Evolutionary conservation across 1,140 invertebrate genomes (phyloP), one percentile per base, ranked within the genome.

Genomic region (Aphaenogaster ashmeadi): DNA sequence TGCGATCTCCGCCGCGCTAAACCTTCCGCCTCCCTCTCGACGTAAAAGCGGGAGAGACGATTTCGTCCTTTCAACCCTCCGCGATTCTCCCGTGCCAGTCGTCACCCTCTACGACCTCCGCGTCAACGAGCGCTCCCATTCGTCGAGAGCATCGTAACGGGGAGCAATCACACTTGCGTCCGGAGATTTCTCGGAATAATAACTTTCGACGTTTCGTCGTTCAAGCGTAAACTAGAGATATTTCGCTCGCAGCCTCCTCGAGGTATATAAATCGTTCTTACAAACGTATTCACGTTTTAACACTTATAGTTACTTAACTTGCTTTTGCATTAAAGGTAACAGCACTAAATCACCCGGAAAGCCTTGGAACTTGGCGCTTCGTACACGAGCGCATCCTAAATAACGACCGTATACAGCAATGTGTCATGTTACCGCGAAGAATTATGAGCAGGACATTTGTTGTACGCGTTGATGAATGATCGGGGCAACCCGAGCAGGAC

Each of bases 1-100:
- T 75, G 80, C 80, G 80, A 84, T 84, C 80, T 84, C 80, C 41
- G 93, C 50, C 44, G 77, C 93, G 92, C 89, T 90, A 91, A 91
- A 92, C 88, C 79, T 89, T 87, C 75, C 78, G 67, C 67, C 71
- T 41, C 77, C 91, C 87, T 92, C 67, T 69, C 75, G 89, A 91
- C 80, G 54, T 58, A 74, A 83, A 60, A 83, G 80, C 67, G 27
- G 80, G 80, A 74, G 80, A 83, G 67, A 74, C 80, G 67, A 83
- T 83, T 83, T 74, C 67, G 52, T 74, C 80, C 67, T 83, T 80
- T 80, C 62, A 69, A 69, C 78, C 62, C 64, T 69, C 64, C 64
- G 77, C 77, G 44, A 1, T 78, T 78, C 75, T 78, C 58, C 44
- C 77, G 58, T 54, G 71, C 71, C 50, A 36, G 56, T 44, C 64